Base-by-base conservation (phyloP, 2,113 vertebrate species). In the Peucedramus taeniatus region DNA sequence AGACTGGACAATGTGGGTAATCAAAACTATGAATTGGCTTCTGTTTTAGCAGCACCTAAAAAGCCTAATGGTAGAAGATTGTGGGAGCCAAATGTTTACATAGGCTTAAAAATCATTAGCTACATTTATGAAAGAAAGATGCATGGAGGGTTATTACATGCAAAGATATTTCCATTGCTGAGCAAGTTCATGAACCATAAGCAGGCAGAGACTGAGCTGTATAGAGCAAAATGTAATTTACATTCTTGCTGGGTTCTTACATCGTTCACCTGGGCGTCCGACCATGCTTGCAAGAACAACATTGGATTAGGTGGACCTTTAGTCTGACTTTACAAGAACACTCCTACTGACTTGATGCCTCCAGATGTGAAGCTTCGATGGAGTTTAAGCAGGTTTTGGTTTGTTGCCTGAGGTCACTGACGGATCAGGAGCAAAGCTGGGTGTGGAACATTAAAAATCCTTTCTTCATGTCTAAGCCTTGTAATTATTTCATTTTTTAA, bases 401-500 rank as follows among this genome's bases (percentile, higher is more conserved):
- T 94, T 94, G 44, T 94, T 92, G 88, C 93, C 94, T 74, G 79
- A 88, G 60, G 95, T 92, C 71, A 83, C 14, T 81, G 59, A 93
- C 33, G 1, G 66, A 93, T 94, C 78, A 91, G 50, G 71, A 91
- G 63, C 37, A 83, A 88, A 93, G 50, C 66, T 83, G 82, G 90
- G 94, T 44, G 92, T 93, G 87, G 93, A 95, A 90, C 71, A 77
- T 78, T 91, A 92, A 86, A 91, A 95, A 85, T 47, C 54, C 47
- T 95, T 93, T 82, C 64, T 93, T 96, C 68, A 90, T 65, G 66
- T 93, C 59, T 92, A 74, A 95, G 79, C 82, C 75, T 93, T 96
- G 54, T 96, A 94, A 95, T 93, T 95, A 97, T 95, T 94, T 93
- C 45, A 80, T 84, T 94, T 95, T 83, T 83, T 27, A 94, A 91